Evolutionary conservation across 2,888 invertebrate species (phyloP), one percentile per base, ranked within the genome.

Genomic region (Phalera bucephala): DNA sequence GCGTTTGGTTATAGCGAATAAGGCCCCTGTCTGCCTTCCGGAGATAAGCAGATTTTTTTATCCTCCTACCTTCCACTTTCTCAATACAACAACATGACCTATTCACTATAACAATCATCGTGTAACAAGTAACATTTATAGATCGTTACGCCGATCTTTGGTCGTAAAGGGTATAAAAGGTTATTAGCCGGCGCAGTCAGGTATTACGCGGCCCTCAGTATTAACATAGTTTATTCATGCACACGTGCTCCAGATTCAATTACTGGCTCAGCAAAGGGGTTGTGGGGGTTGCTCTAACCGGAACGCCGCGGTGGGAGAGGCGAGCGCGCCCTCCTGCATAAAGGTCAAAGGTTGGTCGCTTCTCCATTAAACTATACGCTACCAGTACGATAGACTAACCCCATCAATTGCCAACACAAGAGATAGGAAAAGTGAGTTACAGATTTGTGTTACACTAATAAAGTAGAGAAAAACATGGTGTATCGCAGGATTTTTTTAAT

Each of bases 191-290:
- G 23, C 33, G 32, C 40, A 38, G 27, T 30, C 35, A 47, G 35
- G 45, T 45, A 51, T 41, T 33, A 49, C 17, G 25, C 34, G 19
- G 27, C 40, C 41, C 35, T 36, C 38, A 23, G 31, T 46, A 44
- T 57, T 64, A 60, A 63, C 64, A 73, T 71, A 63, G 68, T 66
- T 75, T 75, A 77, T 80, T 72, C 74, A 76, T 73, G 69, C 71
- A 64, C 68, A 70, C 64, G 65, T 70, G 71, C 56, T 64, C 56
- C 53, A 52, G 60, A 75, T 79, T 80, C 69, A 81, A 80, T 81
- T 76, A 76, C 66, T 61, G 54, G 61, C 61, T 54, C 40, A 55
- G 54, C 31, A 40, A 46, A 48, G 48, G 44, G 48, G 40, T 14
- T 40, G 48, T 48, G 56, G 52, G 41, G 52, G 59, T 3, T 40